Conservation (phyloP, 2,888 invertebrate species). For the Anorthoa munda region DNA sequence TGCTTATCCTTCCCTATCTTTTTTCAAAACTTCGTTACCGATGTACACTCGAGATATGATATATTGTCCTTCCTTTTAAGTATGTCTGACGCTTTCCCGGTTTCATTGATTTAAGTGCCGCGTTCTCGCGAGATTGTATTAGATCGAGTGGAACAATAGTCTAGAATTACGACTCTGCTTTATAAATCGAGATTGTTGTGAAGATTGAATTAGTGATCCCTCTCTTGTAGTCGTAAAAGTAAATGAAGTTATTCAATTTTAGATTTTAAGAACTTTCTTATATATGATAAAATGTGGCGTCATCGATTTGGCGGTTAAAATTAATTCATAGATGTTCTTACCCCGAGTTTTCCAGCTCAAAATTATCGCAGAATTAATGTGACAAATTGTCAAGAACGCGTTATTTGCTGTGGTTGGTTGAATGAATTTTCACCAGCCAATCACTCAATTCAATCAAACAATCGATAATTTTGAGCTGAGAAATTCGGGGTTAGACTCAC, state of each 20-base stretch:
- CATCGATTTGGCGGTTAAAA: neutral
- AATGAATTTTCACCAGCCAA: too few relatives aligned
- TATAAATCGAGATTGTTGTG: slow-evolving; percentile 41
- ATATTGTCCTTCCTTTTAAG: slow-evolving; percentile 53
- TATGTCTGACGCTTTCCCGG: slow-evolving; percentile 37
- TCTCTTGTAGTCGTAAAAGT: slow-evolving; percentile 19
- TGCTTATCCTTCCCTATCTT: slow-evolving; percentile 46
- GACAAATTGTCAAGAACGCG: too few relatives aligned
- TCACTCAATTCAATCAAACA: too few relatives aligned
- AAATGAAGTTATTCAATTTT: slow-evolving; percentile 1
- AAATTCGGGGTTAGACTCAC: too few relatives aligned
- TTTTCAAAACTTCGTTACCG: slow-evolving; percentile 59
- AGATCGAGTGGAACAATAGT: slow-evolving; percentile 38
- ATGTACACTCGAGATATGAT: slow-evolving; percentile 52
- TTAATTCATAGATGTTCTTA: neutral
- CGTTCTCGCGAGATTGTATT: slow-evolving; percentile 36
- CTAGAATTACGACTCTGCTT: slow-evolving; percentile 36
- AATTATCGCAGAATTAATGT: too few relatives aligned
- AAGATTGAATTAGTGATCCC: slow-evolving; percentile 37
- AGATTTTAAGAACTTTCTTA: neutral
- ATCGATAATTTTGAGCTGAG: too few relatives aligned
- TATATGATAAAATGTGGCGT: neutral
- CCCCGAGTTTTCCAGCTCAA: too few relatives aligned
- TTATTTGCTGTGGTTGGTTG: too few relatives aligned
- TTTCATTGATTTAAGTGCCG: slow-evolving; percentile 55